Evolutionary conservation across 2,113 vertebrate species (phyloP).

Genomic region (Lutjanus erythropterus): DNA sequence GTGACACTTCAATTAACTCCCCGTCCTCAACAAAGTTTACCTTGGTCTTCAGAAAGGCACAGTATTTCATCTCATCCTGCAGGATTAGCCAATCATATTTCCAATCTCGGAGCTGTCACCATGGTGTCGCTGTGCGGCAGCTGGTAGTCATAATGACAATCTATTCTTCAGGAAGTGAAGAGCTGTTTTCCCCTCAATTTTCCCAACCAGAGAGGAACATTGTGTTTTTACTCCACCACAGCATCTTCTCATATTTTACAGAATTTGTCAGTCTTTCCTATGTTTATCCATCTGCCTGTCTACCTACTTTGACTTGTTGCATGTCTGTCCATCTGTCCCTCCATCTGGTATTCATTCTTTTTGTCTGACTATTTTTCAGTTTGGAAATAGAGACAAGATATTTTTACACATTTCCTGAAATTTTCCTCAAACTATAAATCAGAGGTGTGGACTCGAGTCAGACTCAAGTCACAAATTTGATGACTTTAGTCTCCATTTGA

Average conservation of each 20-base stretch:
- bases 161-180: constrained; percentile 53
- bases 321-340: constrained; percentile 19
- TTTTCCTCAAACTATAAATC: constrained; percentile 6
- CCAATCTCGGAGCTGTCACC: constrained; percentile 80
- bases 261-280: not conserved
- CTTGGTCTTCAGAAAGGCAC: constrained; percentile 70
- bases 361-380: not conserved
- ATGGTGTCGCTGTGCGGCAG: constrained; percentile 59
- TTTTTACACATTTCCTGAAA: constrained; percentile 15
- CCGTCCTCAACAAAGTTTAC: constrained; percentile 79
- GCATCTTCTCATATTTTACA: not conserved
- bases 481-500: too few species aligned
- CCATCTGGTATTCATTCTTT: constrained; percentile 14
- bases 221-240: constrained; percentile 23
- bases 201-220: constrained; percentile 26
- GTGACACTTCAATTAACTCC: constrained; percentile 84
- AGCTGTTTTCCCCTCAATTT: constrained; percentile 44
- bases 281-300: constrained; percentile 10
- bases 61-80: constrained; percentile 73
- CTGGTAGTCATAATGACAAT: constrained; percentile 69
- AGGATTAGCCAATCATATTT: constrained; percentile 82
- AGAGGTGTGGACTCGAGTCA: too few species aligned
- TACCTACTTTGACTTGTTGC: constrained; percentile 7
- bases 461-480: too few species aligned
- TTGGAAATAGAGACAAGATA: not conserved